Evolutionary conservation across 2,113 vertebrate genomes (phyloP).

Genomic region (Sebastes fasciatus): DNA sequence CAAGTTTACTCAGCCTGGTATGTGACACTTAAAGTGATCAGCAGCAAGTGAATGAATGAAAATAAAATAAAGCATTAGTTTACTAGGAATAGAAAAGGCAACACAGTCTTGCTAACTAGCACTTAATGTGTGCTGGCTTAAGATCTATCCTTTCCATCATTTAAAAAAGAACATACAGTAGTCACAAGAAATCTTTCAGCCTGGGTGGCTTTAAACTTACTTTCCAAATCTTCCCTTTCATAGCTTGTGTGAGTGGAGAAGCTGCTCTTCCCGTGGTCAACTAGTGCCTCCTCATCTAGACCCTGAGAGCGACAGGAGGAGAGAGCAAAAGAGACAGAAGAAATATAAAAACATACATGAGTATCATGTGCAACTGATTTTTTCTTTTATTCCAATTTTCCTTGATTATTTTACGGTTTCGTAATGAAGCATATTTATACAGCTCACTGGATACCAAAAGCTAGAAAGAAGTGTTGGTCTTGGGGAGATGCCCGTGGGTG

Average conservation of each 20-base stretch:
- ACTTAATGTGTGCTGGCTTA: background rate
- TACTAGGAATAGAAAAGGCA: background rate
- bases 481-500: too few species aligned
- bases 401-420: background rate
- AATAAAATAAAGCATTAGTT: background rate
- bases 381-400: background rate
- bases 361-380: background rate
- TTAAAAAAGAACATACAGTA: background rate
- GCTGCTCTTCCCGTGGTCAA: slow-evolving; percentile 95
- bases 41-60: background rate
- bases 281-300: slow-evolving; percentile 94
- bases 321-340: background rate
- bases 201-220: slow-evolving; percentile 82
- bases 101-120: background rate
- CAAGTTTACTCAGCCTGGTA: background rate
- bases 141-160: background rate
- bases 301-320: slow-evolving; percentile 81
- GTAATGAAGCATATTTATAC: background rate
- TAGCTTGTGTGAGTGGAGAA: slow-evolving; percentile 93
- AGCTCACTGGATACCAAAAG: background rate
- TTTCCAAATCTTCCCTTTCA: slow-evolving; percentile 94
- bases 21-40: background rate
- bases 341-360: background rate
- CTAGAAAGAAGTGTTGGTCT: background rate
- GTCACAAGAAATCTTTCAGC: background rate